Evolutionary conservation across 2,113 vertebrate species (phyloP).

Genomic region (Platichthys stellatus): DNA sequence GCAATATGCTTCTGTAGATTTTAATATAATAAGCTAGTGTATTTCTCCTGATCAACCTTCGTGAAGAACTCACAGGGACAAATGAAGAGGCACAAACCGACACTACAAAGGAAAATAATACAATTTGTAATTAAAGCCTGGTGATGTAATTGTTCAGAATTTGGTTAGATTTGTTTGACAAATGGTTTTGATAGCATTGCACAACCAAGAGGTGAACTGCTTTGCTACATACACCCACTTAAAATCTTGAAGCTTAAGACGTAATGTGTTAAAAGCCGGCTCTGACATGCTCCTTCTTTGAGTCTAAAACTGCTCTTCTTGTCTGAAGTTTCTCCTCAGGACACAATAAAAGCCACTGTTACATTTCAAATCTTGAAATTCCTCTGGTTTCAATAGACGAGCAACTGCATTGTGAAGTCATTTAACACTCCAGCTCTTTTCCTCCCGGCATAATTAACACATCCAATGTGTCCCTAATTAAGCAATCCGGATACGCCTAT

Average conservation of each 20-base stretch:
- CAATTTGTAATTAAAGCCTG: conserved; percentile 10
- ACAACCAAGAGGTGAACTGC: conserved; percentile 34
- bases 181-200: conserved; percentile 39
- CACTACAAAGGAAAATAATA: conserved; percentile 9
- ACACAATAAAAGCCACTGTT: conserved; percentile 46
- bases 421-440: conserved; percentile 69
- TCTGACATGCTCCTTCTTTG: conserved; percentile 20
- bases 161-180: conserved; percentile 21
- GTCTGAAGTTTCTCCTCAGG: conserved; percentile 44
- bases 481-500: conserved; percentile 58
- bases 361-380: conserved; percentile 51
- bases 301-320: conserved; percentile 24
- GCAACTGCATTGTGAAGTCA: conserved; percentile 59
- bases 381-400: conserved; percentile 41
- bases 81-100: conserved; percentile 9
- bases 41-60: not conserved
- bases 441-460: conserved; percentile 66
- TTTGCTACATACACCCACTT: conserved; percentile 11
- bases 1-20: not conserved
- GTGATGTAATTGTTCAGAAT: conserved; percentile 31
- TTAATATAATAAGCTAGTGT: not conserved
- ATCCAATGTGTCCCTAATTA: conserved; percentile 58
- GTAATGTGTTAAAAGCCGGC: conserved; percentile 29
- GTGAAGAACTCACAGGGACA: not conserved
- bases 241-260: conserved; percentile 1